Conservation (phyloP, 2,113 vertebrate genomes). For the Columba livia region DNA sequence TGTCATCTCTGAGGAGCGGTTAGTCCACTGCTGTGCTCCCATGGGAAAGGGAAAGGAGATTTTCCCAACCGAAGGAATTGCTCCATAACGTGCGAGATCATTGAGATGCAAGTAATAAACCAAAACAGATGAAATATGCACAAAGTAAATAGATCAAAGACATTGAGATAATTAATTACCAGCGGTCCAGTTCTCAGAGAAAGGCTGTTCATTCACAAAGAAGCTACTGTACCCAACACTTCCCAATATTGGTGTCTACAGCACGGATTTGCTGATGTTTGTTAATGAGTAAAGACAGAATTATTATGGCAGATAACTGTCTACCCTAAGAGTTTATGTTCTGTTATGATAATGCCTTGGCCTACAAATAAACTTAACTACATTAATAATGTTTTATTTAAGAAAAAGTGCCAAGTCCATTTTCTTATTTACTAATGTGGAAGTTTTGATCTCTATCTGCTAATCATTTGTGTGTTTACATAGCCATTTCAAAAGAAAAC, state of each 20-base stretch:
- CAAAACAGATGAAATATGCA: constrained; percentile 62
- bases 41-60: constrained; percentile 56
- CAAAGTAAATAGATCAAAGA: constrained; percentile 64
- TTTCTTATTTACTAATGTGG: neutral
- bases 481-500: neutral
- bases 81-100: constrained; percentile 35
- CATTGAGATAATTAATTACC: constrained; percentile 58
- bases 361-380: neutral
- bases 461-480: neutral
- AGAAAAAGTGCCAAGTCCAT: neutral
- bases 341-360: neutral
- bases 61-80: constrained; percentile 53
- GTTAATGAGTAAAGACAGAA: constrained; percentile 43
- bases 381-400: neutral
- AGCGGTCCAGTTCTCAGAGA: constrained; percentile 37
- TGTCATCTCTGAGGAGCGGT: constrained; percentile 16
- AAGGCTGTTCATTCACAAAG: constrained; percentile 55
- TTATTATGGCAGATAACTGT: constrained; percentile 17
- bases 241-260: neutral
- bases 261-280: neutral
- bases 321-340: neutral
- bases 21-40: constrained; percentile 17
- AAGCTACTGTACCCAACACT: neutral
- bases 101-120: constrained; percentile 63
- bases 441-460: neutral